Evolutionary conservation across 2,113 vertebrate genomes (phyloP).

Genomic region (Gyps fulvus): DNA sequence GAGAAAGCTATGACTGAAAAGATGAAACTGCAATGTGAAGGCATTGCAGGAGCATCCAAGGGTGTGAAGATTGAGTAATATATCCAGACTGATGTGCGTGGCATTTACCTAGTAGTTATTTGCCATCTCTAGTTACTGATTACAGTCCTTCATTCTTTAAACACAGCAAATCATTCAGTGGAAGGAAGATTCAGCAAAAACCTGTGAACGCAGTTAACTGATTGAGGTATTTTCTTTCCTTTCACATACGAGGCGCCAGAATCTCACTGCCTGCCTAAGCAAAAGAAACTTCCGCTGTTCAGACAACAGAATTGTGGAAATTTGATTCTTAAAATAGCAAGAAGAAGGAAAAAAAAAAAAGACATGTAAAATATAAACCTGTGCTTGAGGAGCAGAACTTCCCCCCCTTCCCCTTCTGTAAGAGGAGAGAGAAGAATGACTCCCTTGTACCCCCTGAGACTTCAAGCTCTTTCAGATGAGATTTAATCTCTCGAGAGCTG

Average conservation of each 20-base stretch:
- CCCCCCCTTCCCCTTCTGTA: background rate
- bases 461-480: background rate
- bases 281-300: background rate
- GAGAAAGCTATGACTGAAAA: background rate
- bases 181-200: background rate
- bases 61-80: background rate
- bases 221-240: background rate
- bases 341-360: background rate
- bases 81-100: background rate
- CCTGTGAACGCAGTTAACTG: rapidly evolving
- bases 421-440: background rate
- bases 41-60: background rate
- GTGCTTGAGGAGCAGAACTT: background rate
- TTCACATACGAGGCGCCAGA: background rate
- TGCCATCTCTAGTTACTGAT: background rate
- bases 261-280: background rate
- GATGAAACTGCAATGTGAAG: background rate
- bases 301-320: background rate
- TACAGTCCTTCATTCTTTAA: background rate
- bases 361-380: background rate
- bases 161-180: background rate
- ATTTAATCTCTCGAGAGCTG: background rate
- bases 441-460: background rate
- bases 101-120: background rate
- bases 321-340: background rate